These are phyloP conservation scores for Seriola aureovittata DNA, from an alignment of 2,113 vertebrate species.

Conservation along the genomic window DNA sequence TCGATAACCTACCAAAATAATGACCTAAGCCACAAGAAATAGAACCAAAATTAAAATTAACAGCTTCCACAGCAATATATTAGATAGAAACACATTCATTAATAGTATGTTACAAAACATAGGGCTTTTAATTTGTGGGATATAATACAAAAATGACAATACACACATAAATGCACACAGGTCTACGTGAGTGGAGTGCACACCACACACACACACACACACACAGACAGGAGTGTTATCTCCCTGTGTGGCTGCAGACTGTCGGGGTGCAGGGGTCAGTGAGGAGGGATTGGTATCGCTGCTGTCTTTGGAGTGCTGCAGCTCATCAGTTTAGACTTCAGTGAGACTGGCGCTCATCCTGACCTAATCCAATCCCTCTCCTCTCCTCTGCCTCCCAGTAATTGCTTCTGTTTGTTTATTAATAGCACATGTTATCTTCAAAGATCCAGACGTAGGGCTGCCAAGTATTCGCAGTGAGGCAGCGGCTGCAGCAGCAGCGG, in stretches of 20 bases:
- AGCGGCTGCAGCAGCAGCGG: constrained; percentile 8
- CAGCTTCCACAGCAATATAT: neutral
- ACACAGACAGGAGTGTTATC: constrained; percentile 66
- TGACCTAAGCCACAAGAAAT: neutral
- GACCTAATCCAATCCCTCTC: constrained; percentile 83
- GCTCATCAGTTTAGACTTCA: constrained; percentile 83
- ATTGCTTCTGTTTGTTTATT: constrained; percentile 88
- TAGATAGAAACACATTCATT: neutral
- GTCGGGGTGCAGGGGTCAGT: constrained; percentile 65
- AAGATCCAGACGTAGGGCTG: constrained; percentile 85
- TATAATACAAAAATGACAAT: constrained; percentile 6
- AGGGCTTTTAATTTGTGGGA: neutral
- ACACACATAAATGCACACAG: neutral
- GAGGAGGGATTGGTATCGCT: constrained; percentile 79
- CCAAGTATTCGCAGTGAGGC: constrained; percentile 74
- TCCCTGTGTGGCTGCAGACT: constrained; percentile 66
- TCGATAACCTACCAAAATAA: neutral
- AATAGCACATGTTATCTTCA: constrained; percentile 87
- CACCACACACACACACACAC: constrained; percentile 15
- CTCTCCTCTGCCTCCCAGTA: constrained; percentile 78
- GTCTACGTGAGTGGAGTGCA: neutral
- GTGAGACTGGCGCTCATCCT: constrained; percentile 75
- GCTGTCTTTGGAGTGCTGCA: constrained; percentile 80
- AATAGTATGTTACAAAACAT: neutral
- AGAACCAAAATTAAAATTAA: neutral